These are phyloP conservation scores for Leucosticte australis DNA, from an alignment of 2,113 vertebrate species.

Conservation along the genomic window DNA sequence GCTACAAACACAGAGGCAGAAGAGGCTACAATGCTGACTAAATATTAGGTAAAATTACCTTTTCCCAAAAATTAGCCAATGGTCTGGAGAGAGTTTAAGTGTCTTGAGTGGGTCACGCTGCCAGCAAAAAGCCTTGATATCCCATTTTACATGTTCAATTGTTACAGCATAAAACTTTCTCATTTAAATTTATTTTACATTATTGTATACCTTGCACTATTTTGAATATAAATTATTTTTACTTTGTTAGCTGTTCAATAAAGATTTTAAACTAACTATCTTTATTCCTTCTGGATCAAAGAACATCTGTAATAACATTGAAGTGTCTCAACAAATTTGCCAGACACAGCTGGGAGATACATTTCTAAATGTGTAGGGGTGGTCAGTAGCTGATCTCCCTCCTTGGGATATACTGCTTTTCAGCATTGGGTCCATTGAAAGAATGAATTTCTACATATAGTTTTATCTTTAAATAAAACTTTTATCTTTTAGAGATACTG, in stretches of 20 bases:
- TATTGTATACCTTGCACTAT: background rate
- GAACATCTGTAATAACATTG: background rate
- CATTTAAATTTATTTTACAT: background rate
- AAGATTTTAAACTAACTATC: background rate
- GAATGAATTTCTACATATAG: background rate
- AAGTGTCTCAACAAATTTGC: background rate
- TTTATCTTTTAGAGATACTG: background rate
- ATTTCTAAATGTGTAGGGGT: background rate
- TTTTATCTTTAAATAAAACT: background rate
- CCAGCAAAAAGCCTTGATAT: background rate
- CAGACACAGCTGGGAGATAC: slow-evolving; percentile 38
- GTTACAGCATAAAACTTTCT: background rate
- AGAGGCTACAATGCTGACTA: background rate
- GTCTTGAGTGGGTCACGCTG: background rate
- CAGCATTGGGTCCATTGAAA: background rate
- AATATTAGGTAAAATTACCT: background rate
- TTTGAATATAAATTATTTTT: background rate
- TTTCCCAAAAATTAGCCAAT: background rate
- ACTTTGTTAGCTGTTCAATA: background rate
- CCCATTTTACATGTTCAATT: background rate
- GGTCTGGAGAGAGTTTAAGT: background rate
- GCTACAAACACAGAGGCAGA: background rate
- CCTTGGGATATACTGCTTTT: background rate
- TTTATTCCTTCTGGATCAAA: background rate
- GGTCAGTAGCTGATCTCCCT: background rate